Evolutionary conservation across 2,797 vertebrate genomes (phyloP), one percentile per base, ranked within the genome.

Genomic region (Meriones psammophilus): DNA sequence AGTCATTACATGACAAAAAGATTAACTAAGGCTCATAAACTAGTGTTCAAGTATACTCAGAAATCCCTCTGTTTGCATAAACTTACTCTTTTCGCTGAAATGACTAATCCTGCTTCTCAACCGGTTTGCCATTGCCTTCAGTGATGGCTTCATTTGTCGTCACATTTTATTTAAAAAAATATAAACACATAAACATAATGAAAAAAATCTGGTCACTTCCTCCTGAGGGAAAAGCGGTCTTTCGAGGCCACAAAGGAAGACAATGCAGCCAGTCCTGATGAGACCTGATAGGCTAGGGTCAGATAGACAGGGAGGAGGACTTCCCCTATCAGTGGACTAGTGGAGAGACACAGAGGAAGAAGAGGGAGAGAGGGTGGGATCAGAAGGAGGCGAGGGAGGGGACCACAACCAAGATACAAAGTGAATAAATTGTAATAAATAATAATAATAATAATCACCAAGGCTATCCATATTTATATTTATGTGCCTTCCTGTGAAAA

Each of bases 81-180:
- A 92, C 13, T 26, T 73, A 56, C 9, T 78, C 20, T 92, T 86
- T 64, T 64, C 71, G 71, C 28, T 76, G 39, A 79, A 46, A 93
- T 93, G 58, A 69, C 30, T 74, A 54, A 50, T 68, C 7, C 46
- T 36, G 73, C 42, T 77, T 88, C 68, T 86, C 15, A 69, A 0
- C 17, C 39, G 13, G 42, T 68, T 68, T 30, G 64, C 54, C 36
- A 60, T 3, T 54, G 18, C 33, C 58, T 93, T 78, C 66, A 76
- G 8, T 8, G 26, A 73, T 39, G 24, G 69, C 8, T 71, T 46
- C 6, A 24, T 36, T 60, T 68, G n/a, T 77, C 26, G 6, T 77
- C 24, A 50, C 46, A 78, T 71, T 88, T 95, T 79, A 66, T 69
- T 84, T 36, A 28, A 24, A 94, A 91, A 89, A 92, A 28, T 64